Base-by-base conservation (phyloP, 2,797 vertebrate species). In the Lithobates sylvaticus region DNA sequence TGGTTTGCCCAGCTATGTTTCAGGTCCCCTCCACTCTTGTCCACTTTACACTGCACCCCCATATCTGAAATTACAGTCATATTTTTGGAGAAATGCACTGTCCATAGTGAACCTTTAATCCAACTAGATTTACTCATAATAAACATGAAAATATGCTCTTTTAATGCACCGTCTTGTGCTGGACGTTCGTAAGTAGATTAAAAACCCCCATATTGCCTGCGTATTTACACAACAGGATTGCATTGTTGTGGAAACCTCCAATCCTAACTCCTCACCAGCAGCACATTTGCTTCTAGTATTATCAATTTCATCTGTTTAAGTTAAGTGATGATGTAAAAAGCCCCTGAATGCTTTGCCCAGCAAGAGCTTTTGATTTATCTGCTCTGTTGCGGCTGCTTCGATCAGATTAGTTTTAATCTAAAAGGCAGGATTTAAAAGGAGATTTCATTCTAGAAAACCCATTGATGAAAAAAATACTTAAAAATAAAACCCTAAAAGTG, bases 391-490 rank as follows among this genome's bases (percentile, higher is more conserved):
- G 6, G 61, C 65, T 64, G 65, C 42, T 44, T 54, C 23, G 39
- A 1, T n/a, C 61, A 84, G 86, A 84, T 87, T 87, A 87, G 42
- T 39, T 75, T 84, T 87, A 83, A 87, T 87, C 81, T 84, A 80
- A 84, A 87, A 84, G 74, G 77, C 75, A 39, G 85, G 81, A 79
- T 84, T 84, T 79, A 83, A 69, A 83, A 87, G 81, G 70, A 79
- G 81, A 87, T 87, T 87, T 79, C 8, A 79, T 18, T 70, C 47
- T 26, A 34, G 44, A 86, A 77, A 83, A 64, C 61, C 13, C 84
- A 74, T 10, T 81, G 69, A 81, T 86, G 64, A 77, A n/a, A 42
- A 72, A 34, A 65, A 68, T 54, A 78, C 21, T 5, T 61, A 39
- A 65, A 39, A 65, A n/a, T 21, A 58, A 58, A 58, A 21, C 4